A percentile compares a stretch with the other conserved stretches of the same genome.
These are phyloP conservation scores for Ligdia adustata DNA, from an alignment of 2,888 invertebrate genomes.

Conservation along the genomic window DNA sequence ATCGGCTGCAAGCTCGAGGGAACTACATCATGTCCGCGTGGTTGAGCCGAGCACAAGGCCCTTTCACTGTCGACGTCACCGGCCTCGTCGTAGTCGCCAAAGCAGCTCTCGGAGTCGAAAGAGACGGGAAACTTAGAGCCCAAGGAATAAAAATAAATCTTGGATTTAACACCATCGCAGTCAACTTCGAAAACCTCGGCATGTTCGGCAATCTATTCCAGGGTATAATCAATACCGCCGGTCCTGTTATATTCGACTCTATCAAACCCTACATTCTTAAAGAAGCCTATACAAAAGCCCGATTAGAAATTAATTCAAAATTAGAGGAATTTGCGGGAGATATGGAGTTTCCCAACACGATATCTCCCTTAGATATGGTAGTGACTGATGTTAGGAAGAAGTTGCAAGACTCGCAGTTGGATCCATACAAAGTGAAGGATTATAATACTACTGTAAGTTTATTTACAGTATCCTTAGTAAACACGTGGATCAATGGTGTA, in stretches of 20 bases:
- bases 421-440: constrained; percentile 90
- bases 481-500: constrained; percentile 91
- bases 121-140: constrained; percentile 90
- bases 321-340: constrained; percentile 87
- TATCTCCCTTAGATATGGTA: constrained; percentile 93
- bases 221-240: constrained; percentile 91
- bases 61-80: constrained; percentile 90
- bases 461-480: constrained; percentile 87
- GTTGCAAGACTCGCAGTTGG: constrained; percentile 86
- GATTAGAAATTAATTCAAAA: constrained; percentile 89
- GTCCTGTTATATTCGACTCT: constrained; percentile 92
- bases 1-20: constrained; percentile 88
- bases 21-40: constrained; percentile 90
- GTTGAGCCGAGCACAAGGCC: constrained; percentile 87
- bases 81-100: constrained; percentile 88
- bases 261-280: constrained; percentile 93
- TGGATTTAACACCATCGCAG: constrained; percentile 88
- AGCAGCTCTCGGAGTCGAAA: constrained; percentile 88
- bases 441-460: constrained; percentile 88
- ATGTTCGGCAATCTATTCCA: constrained; percentile 88
- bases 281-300: constrained; percentile 90
- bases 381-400: constrained; percentile 89
- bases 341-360: constrained; percentile 92
- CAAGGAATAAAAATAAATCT: constrained; percentile 92
- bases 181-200: constrained; percentile 93